A percentile compares a stretch with the other conserved stretches of the same genome.
These are phyloP conservation scores for Serinus canaria DNA, from an alignment of 2,113 vertebrate species.

Conservation along the genomic window DNA sequence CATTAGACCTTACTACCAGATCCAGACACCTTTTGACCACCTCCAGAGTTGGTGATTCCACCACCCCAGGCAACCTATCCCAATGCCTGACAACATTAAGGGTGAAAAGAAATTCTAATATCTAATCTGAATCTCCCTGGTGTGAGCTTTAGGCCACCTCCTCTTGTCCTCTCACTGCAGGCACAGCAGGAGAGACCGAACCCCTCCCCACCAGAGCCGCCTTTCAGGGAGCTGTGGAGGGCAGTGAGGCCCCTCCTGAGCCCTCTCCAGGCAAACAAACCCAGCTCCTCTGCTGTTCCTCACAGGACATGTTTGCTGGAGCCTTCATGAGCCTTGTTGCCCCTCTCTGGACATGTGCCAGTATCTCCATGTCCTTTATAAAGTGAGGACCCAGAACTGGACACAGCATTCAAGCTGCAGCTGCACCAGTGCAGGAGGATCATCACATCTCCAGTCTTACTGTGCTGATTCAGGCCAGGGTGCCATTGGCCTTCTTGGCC, in stretches of 20 bases:
- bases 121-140: too few relatives aligned
- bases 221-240: not conserved
- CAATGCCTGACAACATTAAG: not conserved
- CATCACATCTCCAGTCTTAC: fast-evolving
- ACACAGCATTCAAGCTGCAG: not conserved
- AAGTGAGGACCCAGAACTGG: not conserved
- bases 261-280: not conserved
- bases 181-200: not conserved
- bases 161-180: not conserved
- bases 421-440: not conserved
- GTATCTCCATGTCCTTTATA: not conserved
- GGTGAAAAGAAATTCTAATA: not conserved
- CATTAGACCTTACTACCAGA: not conserved
- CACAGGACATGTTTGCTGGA: not conserved
- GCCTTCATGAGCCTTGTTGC: not conserved
- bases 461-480: not conserved
- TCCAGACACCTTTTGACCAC: not conserved
- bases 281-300: not conserved
- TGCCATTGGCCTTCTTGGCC: not conserved
- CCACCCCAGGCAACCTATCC: too few relatives aligned
- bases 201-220: not conserved
- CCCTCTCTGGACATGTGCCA: too few relatives aligned
- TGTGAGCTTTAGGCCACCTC: not conserved
- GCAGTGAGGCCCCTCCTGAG: not conserved
- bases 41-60: not conserved